Conservation (phyloP, 2,797 vertebrate species). For the Iguana delicatissima region DNA sequence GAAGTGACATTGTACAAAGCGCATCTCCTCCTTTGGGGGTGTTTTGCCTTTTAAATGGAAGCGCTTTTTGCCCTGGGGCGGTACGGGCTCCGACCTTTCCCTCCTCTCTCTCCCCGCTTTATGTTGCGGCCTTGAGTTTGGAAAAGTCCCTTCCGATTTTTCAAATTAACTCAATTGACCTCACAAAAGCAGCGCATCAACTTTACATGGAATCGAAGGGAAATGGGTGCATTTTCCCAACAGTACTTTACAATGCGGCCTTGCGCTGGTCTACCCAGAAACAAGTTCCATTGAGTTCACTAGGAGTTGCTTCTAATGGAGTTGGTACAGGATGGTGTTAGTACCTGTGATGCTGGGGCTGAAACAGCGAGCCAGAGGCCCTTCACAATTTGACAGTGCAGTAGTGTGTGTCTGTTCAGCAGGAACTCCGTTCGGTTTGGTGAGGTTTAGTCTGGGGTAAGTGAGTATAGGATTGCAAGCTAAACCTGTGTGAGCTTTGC, state of each 20-base stretch:
- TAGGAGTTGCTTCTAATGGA: not conserved
- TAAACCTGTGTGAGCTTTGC: not conserved
- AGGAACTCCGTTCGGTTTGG: not conserved
- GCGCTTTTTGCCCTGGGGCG: not conserved
- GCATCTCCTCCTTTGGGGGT: not conserved
- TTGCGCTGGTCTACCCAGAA: not conserved
- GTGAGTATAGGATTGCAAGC: not conserved
- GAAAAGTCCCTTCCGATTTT: not conserved
- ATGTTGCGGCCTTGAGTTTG: not conserved
- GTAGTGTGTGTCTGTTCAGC: not conserved
- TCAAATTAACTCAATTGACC: not conserved
- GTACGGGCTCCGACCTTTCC: not conserved
- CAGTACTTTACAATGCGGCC: not conserved
- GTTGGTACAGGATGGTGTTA: not conserved
- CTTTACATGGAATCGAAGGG: not conserved
- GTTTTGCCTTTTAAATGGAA: not conserved
- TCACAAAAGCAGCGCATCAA: not conserved
- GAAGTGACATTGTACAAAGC: not conserved
- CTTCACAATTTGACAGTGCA: not conserved
- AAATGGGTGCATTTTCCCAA: not conserved
- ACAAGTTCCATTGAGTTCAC: not conserved
- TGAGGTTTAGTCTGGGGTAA: not conserved
- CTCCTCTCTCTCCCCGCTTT: no score
- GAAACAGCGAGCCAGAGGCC: not conserved
- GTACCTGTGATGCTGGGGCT: not conserved